A percentile compares a stretch with the other conserved stretches of the same genome.
Evolutionary conservation across 2,797 vertebrate genomes (phyloP).

Genomic region (Florisuga fusca): DNA sequence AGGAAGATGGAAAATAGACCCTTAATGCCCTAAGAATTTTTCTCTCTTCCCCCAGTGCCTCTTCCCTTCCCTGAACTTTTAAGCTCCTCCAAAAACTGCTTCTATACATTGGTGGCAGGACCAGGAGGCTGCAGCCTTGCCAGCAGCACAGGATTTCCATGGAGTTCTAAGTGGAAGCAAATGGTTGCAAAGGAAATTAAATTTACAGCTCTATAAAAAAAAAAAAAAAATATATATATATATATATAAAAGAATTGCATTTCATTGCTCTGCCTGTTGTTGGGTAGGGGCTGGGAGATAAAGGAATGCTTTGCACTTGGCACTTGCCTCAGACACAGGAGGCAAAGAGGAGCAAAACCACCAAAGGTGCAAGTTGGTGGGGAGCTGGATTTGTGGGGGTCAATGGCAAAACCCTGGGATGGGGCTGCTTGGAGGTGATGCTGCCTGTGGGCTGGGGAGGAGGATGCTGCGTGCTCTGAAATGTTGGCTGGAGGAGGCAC

Average conservation of each 20-base stretch:
- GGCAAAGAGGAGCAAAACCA: conserved; percentile 4
- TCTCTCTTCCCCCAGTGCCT: neutral
- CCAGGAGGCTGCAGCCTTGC: conserved; percentile 37
- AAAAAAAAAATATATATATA: neutral
- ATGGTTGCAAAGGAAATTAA: conserved; percentile 79
- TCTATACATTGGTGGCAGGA: neutral
- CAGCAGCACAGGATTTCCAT: conserved; percentile 64
- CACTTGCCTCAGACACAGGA: neutral
- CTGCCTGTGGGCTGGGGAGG: neutral
- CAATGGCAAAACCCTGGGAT: neutral
- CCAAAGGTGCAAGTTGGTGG: neutral
- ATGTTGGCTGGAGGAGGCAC: neutral
- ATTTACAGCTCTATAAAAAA: conserved; percentile 67
- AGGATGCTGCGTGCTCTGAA: neutral
- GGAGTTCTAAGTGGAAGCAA: conserved; percentile 78
- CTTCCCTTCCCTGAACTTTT: conserved; percentile 35
- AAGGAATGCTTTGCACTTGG: conserved; percentile 61
- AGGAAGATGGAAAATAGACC: conserved; percentile 16
- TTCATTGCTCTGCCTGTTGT: conserved; percentile 60
- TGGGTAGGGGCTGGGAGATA: conserved; percentile 26
- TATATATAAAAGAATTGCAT: neutral
- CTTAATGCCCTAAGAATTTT: conserved; percentile 50
- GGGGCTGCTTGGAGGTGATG: neutral
- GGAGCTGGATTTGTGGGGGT: neutral
- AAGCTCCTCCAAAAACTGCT: conserved; percentile 4